Base-by-base conservation (phyloP, 2,113 vertebrate genomes). In the Hippocampus guttulatus region DNA sequence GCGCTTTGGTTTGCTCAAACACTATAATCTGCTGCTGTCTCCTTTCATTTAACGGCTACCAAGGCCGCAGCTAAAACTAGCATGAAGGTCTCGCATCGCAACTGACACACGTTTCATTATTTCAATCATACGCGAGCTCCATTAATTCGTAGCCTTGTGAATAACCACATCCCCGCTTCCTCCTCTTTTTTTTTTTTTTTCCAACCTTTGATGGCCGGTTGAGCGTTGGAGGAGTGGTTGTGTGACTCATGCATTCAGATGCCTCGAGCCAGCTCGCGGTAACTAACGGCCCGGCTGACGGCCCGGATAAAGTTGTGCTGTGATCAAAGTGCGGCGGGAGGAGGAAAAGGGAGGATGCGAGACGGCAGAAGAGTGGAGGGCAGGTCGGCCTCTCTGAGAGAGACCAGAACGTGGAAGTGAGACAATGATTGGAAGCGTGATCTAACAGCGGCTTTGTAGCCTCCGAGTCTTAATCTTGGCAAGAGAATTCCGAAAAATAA, bases 21-120 rank as follows among this genome's bases (percentile, higher is more conserved):
- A 73, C 84, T 90, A 85, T 91, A 90, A 91, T 92, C 91, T 90
- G 86, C 80, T 83, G 84, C 84, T 69, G 81, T 79, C 75, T 77
- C 27, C 58, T 61, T 27, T 9, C 33, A 81, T 84, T 81, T 87
- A 84, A 70, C 84, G 69, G 74, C 80, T 76, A 81, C 84, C 70
- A 76, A 81, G 65, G 68, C 83, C 82, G 57, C 65, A 64, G 52
- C 87, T 87, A 89, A 87, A 91, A 90, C 91, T 89, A 89, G 75
- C 79, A 8, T 23, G n/a, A n/a, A 55, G 52, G 21, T 55, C n/a
- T 55, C 66, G 75, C 74, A 77, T 89, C 73, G 81, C 75, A 81
- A 85, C 79, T 77, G 75, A 75, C 43, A 76, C n/a, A 73, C 54
- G 85, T 83, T 40, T 21, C 23, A 55, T 55, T 7, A 84, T 78